Base-by-base conservation (phyloP, 2,888 invertebrate genomes). In the Latheticus oryzae region DNA sequence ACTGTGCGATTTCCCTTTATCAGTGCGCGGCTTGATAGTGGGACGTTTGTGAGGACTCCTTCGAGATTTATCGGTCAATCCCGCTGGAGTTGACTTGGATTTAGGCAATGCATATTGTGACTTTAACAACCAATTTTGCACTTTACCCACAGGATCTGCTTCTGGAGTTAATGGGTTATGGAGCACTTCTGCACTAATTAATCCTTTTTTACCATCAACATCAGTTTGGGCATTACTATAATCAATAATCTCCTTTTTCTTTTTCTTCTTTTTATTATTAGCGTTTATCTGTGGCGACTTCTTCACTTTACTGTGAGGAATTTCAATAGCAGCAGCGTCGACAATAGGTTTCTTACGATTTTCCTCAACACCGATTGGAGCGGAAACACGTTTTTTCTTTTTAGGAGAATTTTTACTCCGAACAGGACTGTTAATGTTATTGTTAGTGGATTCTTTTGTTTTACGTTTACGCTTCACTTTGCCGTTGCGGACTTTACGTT, bases 61-160 rank as follows among this genome's bases (percentile, higher is more conserved):
- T 64, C 85, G 84, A 58, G 83, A 77, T 53, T 76, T 72, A 64
- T 84, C 83, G 7, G 85, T 85, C 35, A 91, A 81, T 12, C 88
- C 88, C 1, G 89, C 86, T 0, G 93, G 92, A 1, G 91, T 92
- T 1, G 92, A 93, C 75, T 93, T 92, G 19, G 92, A 92, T 76
- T 93, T 93, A 4, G 90, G 88, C 70, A 92, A 82, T 11, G 83
- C 78, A 1, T 83, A 82, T 45, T 88, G 89, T 0, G 90, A 90
- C 60, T 89, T 90, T 45, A 92, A 77, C 47, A 93, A 78, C 93
- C 93, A 93, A 67, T 90, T 90, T 69, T 92, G 89, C n/a, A 93
- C 93, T 78, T 92, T 93, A 11, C 89, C 89, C 59, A 87, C 77
- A 71, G 85, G 82, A 72, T 85, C 85, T 0, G 81, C 69, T 58